These are phyloP conservation scores for Invenusta paracnida DNA, from an alignment of 2,888 invertebrate species.

Conservation along the genomic window DNA sequence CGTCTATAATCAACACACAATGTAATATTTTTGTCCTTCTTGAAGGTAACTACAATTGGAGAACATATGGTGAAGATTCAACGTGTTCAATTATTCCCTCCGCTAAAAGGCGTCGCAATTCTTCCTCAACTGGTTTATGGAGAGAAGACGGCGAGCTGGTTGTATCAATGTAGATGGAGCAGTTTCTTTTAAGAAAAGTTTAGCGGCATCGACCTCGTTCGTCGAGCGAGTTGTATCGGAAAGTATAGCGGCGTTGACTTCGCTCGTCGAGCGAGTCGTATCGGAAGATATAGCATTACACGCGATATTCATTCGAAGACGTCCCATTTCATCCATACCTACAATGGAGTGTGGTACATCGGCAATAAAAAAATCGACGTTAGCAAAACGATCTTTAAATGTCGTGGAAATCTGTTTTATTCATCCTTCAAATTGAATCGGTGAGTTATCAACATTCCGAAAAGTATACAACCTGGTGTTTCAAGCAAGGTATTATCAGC, in stretches of 20 bases:
- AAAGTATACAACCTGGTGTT: too few relatives aligned
- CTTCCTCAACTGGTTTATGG: not conserved
- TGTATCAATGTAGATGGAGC: not conserved
- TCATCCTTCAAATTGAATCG: not conserved
- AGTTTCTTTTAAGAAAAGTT: too few relatives aligned
- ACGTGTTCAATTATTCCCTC: not conserved
- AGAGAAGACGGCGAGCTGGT: not conserved
- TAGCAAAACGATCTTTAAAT: too few relatives aligned
- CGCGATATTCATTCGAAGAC: too few relatives aligned
- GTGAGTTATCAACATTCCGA: too few relatives aligned
- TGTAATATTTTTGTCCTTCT: not conserved
- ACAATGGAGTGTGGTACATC: not conserved
- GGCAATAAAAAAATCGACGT: not conserved
- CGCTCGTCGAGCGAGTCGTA: too few relatives aligned
- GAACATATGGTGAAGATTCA: not conserved
- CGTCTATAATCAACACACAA: constrained; percentile 12
- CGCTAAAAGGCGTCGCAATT: not conserved
- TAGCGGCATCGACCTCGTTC: too few relatives aligned
- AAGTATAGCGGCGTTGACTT: too few relatives aligned
- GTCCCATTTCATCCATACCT: not conserved
- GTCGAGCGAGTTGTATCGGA: too few relatives aligned
- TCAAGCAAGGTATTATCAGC: too few relatives aligned
- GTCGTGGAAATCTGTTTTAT: not conserved
- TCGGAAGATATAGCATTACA: too few relatives aligned
- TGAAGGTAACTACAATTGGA: not conserved